Evolutionary conservation across 2,888 invertebrate species (phyloP).

Genomic region (Lepidochitona cinerea): DNA sequence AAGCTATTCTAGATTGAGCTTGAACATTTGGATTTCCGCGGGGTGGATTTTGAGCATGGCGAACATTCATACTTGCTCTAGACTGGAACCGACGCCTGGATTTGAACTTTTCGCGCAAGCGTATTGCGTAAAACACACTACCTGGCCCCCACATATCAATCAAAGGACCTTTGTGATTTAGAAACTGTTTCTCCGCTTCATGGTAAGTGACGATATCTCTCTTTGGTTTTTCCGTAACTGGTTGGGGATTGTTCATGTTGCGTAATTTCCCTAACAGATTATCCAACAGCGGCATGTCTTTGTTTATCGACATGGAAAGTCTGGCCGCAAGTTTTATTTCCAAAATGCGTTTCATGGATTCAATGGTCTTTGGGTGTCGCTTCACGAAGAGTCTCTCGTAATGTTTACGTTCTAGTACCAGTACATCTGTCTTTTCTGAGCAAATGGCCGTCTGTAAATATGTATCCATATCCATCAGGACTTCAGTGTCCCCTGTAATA

Average conservation of each 20-base stretch:
- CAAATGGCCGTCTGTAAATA: slow-evolving; percentile 66
- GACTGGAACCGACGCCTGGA: not conserved
- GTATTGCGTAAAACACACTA: slow-evolving; percentile 65
- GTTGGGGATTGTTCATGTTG: slow-evolving; percentile 34
- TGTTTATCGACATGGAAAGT: slow-evolving; percentile 38
- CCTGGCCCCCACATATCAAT: slow-evolving; percentile 66
- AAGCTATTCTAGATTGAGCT: not conserved
- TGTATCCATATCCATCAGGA: slow-evolving; percentile 62
- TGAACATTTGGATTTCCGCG: not conserved
- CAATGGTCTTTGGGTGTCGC: slow-evolving; percentile 63
- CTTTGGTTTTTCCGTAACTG: slow-evolving; percentile 11
- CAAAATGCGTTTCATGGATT: slow-evolving; percentile 61
- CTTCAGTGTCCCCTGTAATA: slow-evolving; percentile 57
- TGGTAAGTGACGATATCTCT: slow-evolving; percentile 39
- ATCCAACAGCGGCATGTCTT: slow-evolving; percentile 54
- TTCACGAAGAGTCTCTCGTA: slow-evolving; percentile 66
- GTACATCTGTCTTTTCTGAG: slow-evolving; percentile 62
- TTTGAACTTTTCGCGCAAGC: slow-evolving; percentile 33
- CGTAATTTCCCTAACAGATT: slow-evolving; percentile 40
- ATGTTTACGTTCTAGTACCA: slow-evolving; percentile 68
- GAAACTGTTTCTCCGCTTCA: slow-evolving; percentile 53
- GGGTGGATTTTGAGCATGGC: not conserved
- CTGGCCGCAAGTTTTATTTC: slow-evolving; percentile 55
- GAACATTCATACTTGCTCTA: not conserved
- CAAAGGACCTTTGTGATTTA: slow-evolving; percentile 59